A percentile compares a stretch with the other conserved stretches of the same genome.
Evolutionary conservation across 2,888 invertebrate species (phyloP).

Genomic region (Drosophila koepferae): DNA sequence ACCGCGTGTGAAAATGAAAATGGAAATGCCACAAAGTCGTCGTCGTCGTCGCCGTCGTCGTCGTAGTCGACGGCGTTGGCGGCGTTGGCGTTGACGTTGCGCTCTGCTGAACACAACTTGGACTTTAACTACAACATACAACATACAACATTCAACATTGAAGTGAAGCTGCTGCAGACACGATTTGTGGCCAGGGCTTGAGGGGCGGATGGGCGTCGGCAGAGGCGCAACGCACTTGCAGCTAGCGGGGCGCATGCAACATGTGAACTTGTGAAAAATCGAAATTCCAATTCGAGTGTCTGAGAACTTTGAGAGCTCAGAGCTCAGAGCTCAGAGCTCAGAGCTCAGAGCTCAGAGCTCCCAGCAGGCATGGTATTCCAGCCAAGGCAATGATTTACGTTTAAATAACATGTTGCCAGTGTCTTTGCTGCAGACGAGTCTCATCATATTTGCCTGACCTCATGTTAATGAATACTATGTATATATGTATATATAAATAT

Average conservation of each 20-base stretch:
- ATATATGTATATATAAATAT: constrained; percentile 8
- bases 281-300: constrained; percentile 75
- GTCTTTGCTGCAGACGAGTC: constrained; percentile 31
- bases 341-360: no score
- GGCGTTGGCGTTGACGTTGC: constrained; percentile 47
- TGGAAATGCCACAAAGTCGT: constrained; percentile 72
- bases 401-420: constrained; percentile 80
- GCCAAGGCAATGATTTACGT: constrained; percentile 71
- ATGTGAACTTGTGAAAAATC: constrained; percentile 81
- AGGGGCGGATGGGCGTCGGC: no score
- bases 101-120: constrained; percentile 60
- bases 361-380: background rate
- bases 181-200: constrained; percentile 33
- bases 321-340: no score
- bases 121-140: constrained; percentile 17
- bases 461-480: constrained; percentile 58
- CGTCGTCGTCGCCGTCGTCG: constrained; percentile 44
- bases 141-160: constrained; percentile 5
- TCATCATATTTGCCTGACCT: constrained; percentile 31
- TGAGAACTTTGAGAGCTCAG: constrained; percentile 21
- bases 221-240: constrained; percentile 65
- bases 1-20: constrained; percentile 83
- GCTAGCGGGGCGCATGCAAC: constrained; percentile 49
- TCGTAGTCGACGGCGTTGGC: constrained; percentile 30
- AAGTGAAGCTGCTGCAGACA: constrained; percentile 41